phyloP scores from a whole-genome alignment of 1,140 invertebrate genomes.

The Anastrepha obliqua region DNA sequence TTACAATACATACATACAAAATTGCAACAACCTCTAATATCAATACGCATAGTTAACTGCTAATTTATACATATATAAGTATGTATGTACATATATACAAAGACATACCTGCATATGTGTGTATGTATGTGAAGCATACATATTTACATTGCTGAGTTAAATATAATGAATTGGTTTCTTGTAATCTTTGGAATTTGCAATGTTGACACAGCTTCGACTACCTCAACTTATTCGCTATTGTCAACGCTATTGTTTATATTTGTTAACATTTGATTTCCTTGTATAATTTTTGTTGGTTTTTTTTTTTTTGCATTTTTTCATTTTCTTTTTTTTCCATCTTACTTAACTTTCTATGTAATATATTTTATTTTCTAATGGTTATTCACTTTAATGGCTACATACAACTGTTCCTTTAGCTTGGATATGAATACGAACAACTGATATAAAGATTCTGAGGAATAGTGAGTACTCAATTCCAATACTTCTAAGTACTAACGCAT shows the following conservation, averaged over 20 bases:
- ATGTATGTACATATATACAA: background rate
- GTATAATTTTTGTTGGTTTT: slow-evolving; percentile 24
- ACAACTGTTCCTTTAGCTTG: background rate
- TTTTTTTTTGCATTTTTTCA: background rate
- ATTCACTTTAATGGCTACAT: background rate
- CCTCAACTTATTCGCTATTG: slow-evolving; percentile 1
- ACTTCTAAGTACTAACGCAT: background rate
- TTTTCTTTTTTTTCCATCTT: background rate
- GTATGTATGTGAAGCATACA: background rate
- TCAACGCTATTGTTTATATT: slow-evolving; percentile 35
- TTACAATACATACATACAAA: background rate
- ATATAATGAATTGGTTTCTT: background rate
- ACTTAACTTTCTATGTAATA: slow-evolving; percentile 13
- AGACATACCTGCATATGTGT: background rate
- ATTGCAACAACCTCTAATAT: slow-evolving; percentile 51
- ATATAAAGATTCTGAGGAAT: background rate
- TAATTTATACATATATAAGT: background rate
- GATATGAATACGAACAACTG: background rate
- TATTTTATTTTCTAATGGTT: background rate
- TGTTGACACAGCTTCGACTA: background rate
- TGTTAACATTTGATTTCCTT: slow-evolving; percentile 58
- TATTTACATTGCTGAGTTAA: slow-evolving; percentile 8
- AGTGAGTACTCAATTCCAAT: background rate
- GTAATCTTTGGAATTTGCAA: background rate
- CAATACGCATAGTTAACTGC: slow-evolving; percentile 1